Evolutionary conservation across 1,140 invertebrate species (phyloP), one percentile per base, ranked within the genome.

Genomic region (Brachionus angularis): DNA sequence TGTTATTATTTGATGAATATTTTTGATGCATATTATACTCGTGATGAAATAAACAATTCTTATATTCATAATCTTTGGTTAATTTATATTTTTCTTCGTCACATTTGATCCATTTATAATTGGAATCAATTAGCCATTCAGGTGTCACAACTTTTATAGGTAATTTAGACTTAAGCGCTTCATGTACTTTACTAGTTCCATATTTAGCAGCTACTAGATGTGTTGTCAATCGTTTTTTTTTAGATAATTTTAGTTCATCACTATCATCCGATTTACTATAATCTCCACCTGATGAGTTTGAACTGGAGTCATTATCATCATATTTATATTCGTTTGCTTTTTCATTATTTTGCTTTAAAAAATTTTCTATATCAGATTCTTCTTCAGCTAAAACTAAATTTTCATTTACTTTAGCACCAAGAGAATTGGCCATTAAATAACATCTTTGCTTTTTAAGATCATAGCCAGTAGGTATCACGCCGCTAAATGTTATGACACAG

Each of bases 21-120:
- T 67, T 67, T 67, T 67, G 62, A 42, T 67, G 62, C 62, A 67
- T 67, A 23, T 67, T 67, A 33, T 67, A 67, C 8, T 67, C 62
- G 23, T 67, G 62, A 25, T 67, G 62, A 50, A 67, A 67, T 3
- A 67, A 21, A 36, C 62, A 67, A 47, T 67, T 67, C 25, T 67
- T 67, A 36, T 67, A 67, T 12, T 67, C 62, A 36, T 67, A 67
- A 3, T 50, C 47, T 49, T 67, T 67, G 31, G 39, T 67, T 10
- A 67, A 36, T 47, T 67, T 70, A 34, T 52, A 70, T 0, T n/a
- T n/a, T 52, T 50, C 67, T 53, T 52, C 67, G 31, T 50, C 46
- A 42, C 46, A 50, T 16, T 34, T 36, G 23, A 8, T 21, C 67
- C 67, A 70, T 52, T 44, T 42, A 34, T 70, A 50, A 70, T 70